Evolutionary conservation across 2,888 invertebrate species (phyloP), one percentile per base, ranked within the genome.

Genomic region (Chalcis sispes): DNA sequence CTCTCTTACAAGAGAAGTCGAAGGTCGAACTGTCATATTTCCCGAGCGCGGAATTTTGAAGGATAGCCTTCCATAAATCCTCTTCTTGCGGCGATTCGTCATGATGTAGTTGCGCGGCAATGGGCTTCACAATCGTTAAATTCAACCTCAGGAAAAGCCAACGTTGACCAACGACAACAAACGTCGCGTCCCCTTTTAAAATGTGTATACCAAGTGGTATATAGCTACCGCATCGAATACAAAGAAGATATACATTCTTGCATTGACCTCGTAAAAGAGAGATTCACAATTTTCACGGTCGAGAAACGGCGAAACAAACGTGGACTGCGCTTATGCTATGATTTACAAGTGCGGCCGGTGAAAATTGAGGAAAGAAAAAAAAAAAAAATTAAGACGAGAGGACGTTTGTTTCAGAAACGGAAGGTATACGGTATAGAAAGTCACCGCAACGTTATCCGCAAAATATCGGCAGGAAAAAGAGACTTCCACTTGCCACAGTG

Each of bases 341-440:
- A 67, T 73, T 73, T 73, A 73, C 61, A 52, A 32, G 48, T 58
- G 66, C 65, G 58, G 58, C 65, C n/a, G n/a, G n/a, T n/a, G 5
- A 46, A 56, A 56, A 23, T 25, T 40, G 36, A 27, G 46, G 46
- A 18, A 8, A 10, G 8, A 15, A 23, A 8, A 15, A 15, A 18
- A 40, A 40, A 36, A 54, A 10, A 36, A 27, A 46, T 15, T 48
- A 58, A 29, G 48, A 20, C 32, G 32, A 13, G 46, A 23, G 15
- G 32, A 42, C 18, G 18, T 23, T 13, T 36, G 4, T 36, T 36
- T n/a, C n/a, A n/a, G n/a, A n/a, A n/a, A n/a, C n/a, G n/a, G n/a
- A n/a, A n/a, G n/a, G n/a, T 36, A 18, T 58, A 13, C 25, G 20
- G 29, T 18, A 13, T 61, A 42, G 36, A 20, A 54, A 54, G 61